Conservation (phyloP, 2,797 vertebrate species). For the Pempheris klunzingeri region DNA sequence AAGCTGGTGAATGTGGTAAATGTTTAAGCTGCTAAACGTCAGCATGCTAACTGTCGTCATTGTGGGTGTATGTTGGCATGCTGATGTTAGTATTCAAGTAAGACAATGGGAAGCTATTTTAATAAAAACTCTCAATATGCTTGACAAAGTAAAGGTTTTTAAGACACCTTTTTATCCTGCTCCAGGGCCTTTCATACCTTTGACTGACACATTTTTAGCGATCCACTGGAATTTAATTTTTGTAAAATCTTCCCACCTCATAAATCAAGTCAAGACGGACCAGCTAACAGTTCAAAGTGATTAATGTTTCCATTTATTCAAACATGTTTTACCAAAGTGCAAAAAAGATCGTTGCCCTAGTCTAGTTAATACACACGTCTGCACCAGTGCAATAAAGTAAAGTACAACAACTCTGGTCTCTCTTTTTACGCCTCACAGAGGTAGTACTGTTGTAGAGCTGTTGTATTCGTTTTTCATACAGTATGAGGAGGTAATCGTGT, state of each 20-base stretch:
- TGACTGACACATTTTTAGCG: neutral
- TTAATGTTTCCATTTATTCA: slow-evolving; percentile 21
- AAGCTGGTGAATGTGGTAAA: neutral
- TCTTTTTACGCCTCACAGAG: slow-evolving; percentile 1
- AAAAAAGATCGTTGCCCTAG: neutral
- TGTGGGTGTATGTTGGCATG: too few relatives aligned
- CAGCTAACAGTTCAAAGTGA: neutral
- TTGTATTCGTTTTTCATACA: neutral
- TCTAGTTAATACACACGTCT: neutral
- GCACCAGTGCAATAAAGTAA: neutral
- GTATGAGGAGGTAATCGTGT: neutral
- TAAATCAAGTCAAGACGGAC: neutral
- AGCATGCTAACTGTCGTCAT: neutral
- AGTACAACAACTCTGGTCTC: slow-evolving; percentile 21
- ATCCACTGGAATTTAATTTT: neutral
- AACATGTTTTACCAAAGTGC: neutral
- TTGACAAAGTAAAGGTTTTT: neutral
- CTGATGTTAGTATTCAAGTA: too few relatives aligned
- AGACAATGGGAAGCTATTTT: neutral
- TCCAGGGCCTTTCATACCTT: neutral
- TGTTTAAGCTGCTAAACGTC: neutral
- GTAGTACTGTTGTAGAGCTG: neutral
- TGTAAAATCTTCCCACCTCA: neutral
- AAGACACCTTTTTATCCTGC: neutral
- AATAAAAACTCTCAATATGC: neutral